Conservation (phyloP, 2,113 vertebrate genomes). For the Anas platyrhynchos region DNA sequence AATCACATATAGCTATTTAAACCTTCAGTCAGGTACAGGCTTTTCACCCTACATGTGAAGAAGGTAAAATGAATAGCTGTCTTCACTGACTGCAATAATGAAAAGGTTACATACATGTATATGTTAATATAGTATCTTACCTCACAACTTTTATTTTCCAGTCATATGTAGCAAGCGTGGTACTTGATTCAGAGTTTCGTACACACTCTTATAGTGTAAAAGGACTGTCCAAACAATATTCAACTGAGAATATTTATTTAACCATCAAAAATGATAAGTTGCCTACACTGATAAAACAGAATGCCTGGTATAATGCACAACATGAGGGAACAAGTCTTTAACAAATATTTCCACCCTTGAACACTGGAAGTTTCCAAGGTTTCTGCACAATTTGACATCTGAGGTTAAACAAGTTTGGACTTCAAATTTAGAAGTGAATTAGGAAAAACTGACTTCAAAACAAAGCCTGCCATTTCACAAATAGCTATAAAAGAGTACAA, state of each 20-base stretch:
- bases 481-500: neutral
- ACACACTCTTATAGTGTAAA: neutral
- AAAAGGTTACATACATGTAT: neutral
- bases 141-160: neutral
- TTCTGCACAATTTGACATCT: neutral
- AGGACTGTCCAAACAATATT: neutral
- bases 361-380: neutral
- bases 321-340: neutral
- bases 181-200: neutral
- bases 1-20: neutral
- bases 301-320: neutral
- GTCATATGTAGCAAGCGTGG: fast-evolving
- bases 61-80: neutral
- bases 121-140: neutral
- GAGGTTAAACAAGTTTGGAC: neutral
- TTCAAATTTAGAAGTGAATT: neutral
- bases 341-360: neutral
- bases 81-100: neutral
- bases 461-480: neutral
- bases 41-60: neutral
- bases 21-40: neutral
- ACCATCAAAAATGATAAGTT: neutral
- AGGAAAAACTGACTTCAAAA: neutral
- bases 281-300: neutral
- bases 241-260: neutral